phyloP scores from a whole-genome alignment of 2,797 vertebrate species.

The Pipistrellus pipistrellus region DNA sequence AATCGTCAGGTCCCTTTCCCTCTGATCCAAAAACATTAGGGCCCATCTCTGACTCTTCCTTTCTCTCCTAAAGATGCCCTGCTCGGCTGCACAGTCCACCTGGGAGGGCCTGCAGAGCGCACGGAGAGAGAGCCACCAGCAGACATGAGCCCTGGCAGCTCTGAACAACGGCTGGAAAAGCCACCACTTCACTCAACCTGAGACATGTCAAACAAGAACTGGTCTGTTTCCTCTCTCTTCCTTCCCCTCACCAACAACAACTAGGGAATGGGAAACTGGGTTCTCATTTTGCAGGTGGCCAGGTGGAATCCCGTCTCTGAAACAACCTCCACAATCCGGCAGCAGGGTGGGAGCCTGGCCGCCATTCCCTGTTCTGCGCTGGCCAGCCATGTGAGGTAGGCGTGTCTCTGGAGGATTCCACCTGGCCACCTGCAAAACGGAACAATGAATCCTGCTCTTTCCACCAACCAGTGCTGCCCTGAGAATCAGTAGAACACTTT shows the following conservation, averaged over 20 bases:
- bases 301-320: not conserved
- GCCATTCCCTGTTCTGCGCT: not conserved
- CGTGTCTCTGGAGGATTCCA: not conserved
- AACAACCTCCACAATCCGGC: not conserved
- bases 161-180: not conserved
- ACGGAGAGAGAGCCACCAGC: not conserved
- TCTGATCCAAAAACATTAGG: not conserved
- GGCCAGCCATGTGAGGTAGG: not conserved
- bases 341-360: not conserved
- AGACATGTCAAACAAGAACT: not conserved
- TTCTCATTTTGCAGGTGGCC: too few species aligned
- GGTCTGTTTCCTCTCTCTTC: not conserved
- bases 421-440: not conserved
- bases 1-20: not conserved
- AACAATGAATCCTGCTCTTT: not conserved
- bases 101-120: not conserved
- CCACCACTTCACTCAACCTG: not conserved
- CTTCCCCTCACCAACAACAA: not conserved
- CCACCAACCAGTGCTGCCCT: not conserved
- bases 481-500: not conserved
- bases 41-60: not conserved
- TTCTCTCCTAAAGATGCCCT: rapidly evolving
- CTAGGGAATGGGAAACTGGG: not conserved
- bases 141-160: rapidly evolving
- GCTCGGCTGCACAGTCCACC: not conserved